These are phyloP conservation scores for Anarrhichthys ocellatus DNA, from an alignment of 2,113 vertebrate species.

Conservation along the genomic window DNA sequence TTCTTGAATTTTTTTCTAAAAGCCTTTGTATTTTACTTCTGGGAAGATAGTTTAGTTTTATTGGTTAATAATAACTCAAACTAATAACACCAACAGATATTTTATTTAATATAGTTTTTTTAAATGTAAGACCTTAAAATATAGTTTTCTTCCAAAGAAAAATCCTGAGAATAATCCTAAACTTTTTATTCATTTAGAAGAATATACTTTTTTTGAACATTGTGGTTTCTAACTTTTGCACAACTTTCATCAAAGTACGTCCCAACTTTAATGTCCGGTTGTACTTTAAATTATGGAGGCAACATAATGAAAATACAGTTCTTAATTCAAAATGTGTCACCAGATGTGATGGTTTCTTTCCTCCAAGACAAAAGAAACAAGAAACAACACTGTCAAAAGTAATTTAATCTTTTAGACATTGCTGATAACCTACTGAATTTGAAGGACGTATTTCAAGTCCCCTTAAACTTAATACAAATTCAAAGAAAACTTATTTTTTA, in stretches of 20 bases:
- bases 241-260: not conserved
- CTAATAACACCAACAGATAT: not conserved
- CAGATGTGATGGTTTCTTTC: not conserved
- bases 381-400: not conserved
- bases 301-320: not conserved
- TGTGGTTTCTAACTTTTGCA: not conserved
- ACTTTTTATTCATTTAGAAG: not conserved
- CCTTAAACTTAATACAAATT: not conserved
- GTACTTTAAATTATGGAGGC: not conserved
- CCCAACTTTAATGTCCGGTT: not conserved
- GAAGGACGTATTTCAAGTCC: not conserved
- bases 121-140: not conserved
- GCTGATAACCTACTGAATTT: not conserved
- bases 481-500: constrained; percentile 13
- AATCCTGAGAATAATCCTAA: not conserved
- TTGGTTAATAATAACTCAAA: not conserved
- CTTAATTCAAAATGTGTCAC: not conserved
- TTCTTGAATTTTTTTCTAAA: not conserved
- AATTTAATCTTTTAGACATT: not conserved
- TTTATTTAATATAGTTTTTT: not conserved
- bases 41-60: not conserved
- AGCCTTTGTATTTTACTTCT: not conserved
- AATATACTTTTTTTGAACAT: not conserved
- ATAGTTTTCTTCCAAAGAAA: not conserved
- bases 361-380: not conserved